Percentiles rank a stretch among this genome's conserved stretches.
Conservation (phyloP, 2,113 vertebrate genomes). For the Balaeniceps rex region DNA sequence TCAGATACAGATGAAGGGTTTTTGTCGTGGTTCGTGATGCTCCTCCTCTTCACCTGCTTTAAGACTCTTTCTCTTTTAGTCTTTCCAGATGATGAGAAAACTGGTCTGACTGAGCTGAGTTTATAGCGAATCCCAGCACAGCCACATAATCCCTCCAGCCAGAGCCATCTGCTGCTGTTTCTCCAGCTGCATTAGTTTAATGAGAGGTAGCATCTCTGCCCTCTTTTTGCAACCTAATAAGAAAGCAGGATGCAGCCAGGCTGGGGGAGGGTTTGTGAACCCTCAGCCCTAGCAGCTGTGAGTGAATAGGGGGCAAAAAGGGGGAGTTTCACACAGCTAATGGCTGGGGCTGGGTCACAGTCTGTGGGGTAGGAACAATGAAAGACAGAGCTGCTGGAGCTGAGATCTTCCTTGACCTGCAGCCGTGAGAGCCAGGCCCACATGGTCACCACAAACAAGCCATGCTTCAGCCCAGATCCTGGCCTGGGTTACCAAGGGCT, state of each 20-base stretch:
- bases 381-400: background rate
- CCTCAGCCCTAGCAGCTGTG: background rate
- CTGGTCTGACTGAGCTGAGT: background rate
- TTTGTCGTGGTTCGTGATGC: background rate
- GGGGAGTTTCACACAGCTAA: background rate
- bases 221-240: background rate
- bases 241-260: background rate
- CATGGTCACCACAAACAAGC: accelerated
- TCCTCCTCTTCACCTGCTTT: background rate
- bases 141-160: background rate
- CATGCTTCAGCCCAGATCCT: background rate
- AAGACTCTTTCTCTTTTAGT: background rate
- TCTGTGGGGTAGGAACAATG: background rate
- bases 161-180: constrained; percentile 5
- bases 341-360: background rate
- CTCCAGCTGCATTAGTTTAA: background rate
- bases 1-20: background rate
- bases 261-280: background rate
- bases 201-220: background rate
- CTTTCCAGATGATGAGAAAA: background rate
- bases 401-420: background rate
- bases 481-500: background rate
- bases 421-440: background rate
- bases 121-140: background rate
- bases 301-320: background rate